Conservation (phyloP, 2,797 vertebrate species). For the Neostethus bicornis region DNA sequence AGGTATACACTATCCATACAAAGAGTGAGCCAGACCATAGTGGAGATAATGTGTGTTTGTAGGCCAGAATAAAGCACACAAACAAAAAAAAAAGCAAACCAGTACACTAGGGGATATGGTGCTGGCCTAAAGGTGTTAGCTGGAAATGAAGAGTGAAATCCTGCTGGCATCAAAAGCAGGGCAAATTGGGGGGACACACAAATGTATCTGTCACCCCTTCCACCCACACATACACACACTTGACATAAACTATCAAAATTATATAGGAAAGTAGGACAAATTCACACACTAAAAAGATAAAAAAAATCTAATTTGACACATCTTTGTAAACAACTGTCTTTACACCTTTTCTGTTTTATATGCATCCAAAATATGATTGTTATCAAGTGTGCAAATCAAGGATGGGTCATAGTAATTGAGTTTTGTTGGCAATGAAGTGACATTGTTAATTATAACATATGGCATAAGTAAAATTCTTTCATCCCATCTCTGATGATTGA, state of each 20-base stretch:
- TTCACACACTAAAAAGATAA: slow-evolving; percentile 35
- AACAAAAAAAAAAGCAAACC: slow-evolving; percentile 8
- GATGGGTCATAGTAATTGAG: slow-evolving; percentile 58
- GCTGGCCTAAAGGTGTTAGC: slow-evolving; percentile 38
- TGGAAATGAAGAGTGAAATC: slow-evolving; percentile 59
- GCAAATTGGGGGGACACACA: slow-evolving; percentile 42
- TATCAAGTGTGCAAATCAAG: slow-evolving; percentile 45
- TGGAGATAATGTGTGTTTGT: slow-evolving; percentile 3
- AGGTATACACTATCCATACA: neutral
- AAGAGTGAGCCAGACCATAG: neutral
- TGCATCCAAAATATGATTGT: slow-evolving; percentile 19
- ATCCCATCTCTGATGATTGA: slow-evolving; percentile 37
- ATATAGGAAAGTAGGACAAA: slow-evolving; percentile 58
- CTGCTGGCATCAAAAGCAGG: slow-evolving; percentile 63
- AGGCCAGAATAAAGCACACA: neutral
- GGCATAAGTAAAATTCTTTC: slow-evolving; percentile 41
- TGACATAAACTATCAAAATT: slow-evolving; percentile 43
- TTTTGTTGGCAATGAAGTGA: slow-evolving; percentile 45
- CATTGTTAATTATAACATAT: slow-evolving; percentile 33
- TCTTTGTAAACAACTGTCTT: slow-evolving; percentile 33
- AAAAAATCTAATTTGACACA: slow-evolving; percentile 46
- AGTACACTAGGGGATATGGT: slow-evolving; percentile 21
- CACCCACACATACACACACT: slow-evolving; percentile 17
- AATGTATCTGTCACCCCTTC: too few relatives aligned
- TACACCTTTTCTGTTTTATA: slow-evolving; percentile 27